phyloP scores from a whole-genome alignment of 2,888 invertebrate genomes.

The Eupithecia vulgata region DNA sequence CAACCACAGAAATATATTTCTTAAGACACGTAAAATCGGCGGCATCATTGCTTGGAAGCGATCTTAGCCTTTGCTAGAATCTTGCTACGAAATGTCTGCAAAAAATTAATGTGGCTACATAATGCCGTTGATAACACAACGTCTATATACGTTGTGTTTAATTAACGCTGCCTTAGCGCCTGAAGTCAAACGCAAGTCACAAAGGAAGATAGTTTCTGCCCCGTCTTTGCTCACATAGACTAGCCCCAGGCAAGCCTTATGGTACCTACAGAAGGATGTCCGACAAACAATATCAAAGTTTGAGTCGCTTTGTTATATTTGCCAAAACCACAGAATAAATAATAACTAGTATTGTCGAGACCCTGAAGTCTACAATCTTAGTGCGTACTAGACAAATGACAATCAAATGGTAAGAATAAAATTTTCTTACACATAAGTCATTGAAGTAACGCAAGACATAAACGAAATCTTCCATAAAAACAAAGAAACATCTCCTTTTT shows the following conservation, averaged over 20 bases:
- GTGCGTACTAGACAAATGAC: slow-evolving; percentile 14
- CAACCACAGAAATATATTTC: too few relatives aligned
- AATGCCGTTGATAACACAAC: too few relatives aligned
- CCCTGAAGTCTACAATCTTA: background rate
- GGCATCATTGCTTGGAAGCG: too few relatives aligned
- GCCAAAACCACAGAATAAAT: slow-evolving; percentile 57
- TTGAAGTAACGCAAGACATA: background rate
- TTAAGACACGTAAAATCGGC: too few relatives aligned
- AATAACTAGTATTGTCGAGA: slow-evolving; percentile 8
- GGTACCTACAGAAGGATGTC: slow-evolving; percentile 60
- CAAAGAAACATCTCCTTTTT: background rate
- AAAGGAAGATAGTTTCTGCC: slow-evolving; percentile 5
- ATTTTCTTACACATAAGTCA: background rate
- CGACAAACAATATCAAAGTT: slow-evolving; percentile 76
- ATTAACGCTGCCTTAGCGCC: background rate
- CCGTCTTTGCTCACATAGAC: background rate
- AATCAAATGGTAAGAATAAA: background rate
- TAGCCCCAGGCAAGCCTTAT: slow-evolving; percentile 29
- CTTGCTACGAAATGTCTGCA: too few relatives aligned
- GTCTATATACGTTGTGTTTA: background rate
- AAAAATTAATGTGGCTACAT: too few relatives aligned
- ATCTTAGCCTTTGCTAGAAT: too few relatives aligned
- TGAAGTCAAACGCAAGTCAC: background rate
- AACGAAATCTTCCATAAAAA: background rate
- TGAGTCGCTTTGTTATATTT: slow-evolving; percentile 76